Percentiles rank a stretch among this genome's conserved stretches.
Evolutionary conservation across 2,888 invertebrate species (phyloP).

Genomic region (Halictus ligatus): DNA sequence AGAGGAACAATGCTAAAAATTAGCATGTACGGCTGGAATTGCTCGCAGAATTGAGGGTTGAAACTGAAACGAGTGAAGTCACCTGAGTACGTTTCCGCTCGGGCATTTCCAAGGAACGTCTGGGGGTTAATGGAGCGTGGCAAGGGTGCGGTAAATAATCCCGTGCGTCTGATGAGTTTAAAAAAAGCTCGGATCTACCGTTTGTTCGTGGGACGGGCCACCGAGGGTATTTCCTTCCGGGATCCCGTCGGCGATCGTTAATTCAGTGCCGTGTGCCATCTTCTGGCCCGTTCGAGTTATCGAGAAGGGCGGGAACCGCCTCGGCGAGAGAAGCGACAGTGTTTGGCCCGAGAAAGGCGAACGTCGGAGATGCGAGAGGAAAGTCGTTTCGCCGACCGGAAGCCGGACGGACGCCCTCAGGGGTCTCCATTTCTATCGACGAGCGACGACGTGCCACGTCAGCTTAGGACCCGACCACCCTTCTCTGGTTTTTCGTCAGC

Average conservation of each 20-base stretch:
- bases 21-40: background rate
- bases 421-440: conserved; percentile 69
- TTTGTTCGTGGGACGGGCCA: conserved; percentile 12
- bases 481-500: conserved; percentile 71
- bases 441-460: conserved; percentile 80
- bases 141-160: conserved; percentile 36
- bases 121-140: background rate
- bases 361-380: conserved; percentile 48
- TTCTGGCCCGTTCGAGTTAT: conserved; percentile 40
- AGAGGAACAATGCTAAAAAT: background rate
- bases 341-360: conserved; percentile 50
- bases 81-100: background rate
- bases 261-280: conserved; percentile 63
- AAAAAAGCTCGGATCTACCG: background rate
- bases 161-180: conserved; percentile 9
- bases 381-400: conserved; percentile 79
- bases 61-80: background rate
- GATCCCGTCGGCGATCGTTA: conserved; percentile 71
- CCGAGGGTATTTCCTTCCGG: conserved; percentile 70
- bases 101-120: background rate
- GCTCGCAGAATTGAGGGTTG: background rate
- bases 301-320: conserved; percentile 66
- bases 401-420: conserved; percentile 75
- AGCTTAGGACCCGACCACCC: conserved; percentile 73
- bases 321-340: conserved; percentile 23